Conservation (phyloP, 2,797 vertebrate species). For the Anguilla obscura region DNA sequence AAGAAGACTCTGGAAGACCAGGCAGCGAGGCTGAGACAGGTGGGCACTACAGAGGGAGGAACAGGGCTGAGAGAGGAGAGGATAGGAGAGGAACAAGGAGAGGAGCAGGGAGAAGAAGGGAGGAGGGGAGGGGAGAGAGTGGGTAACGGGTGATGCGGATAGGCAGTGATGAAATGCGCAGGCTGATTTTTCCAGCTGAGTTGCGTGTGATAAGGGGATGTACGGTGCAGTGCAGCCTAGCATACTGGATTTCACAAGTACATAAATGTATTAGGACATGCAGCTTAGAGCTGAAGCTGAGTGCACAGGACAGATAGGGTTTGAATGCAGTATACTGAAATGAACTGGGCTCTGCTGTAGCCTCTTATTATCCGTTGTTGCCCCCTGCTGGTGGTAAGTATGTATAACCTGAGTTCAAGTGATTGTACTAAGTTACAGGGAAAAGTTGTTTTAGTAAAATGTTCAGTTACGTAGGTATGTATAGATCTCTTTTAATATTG, state of each 20-base stretch:
- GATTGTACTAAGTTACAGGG: not conserved
- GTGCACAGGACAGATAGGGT: not conserved
- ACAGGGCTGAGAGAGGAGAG: not conserved
- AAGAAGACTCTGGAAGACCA: constrained; percentile 76
- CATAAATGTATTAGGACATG: not conserved
- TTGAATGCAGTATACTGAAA: not conserved
- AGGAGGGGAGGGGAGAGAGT: not conserved
- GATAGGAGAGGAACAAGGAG: not conserved
- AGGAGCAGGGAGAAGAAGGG: not conserved
- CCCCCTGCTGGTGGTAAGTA: constrained; percentile 27
- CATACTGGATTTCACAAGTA: not conserved
- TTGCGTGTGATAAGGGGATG: not conserved
- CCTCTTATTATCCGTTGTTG: not conserved
- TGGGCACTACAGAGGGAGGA: constrained; percentile 35
- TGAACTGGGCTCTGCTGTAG: not conserved
- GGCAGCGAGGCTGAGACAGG: constrained; percentile 63
- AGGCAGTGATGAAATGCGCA: not conserved
- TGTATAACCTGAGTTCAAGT: not conserved
- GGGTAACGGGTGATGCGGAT: not conserved
- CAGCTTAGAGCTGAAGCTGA: not conserved
- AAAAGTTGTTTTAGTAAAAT: not conserved
- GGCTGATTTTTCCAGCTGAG: not conserved
- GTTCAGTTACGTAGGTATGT: not conserved
- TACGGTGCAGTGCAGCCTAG: not conserved
- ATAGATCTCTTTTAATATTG: not conserved